These are phyloP conservation scores for Epsilonema sp. DNA, from an alignment of 2,888 invertebrate genomes.

Conservation along the genomic window DNA sequence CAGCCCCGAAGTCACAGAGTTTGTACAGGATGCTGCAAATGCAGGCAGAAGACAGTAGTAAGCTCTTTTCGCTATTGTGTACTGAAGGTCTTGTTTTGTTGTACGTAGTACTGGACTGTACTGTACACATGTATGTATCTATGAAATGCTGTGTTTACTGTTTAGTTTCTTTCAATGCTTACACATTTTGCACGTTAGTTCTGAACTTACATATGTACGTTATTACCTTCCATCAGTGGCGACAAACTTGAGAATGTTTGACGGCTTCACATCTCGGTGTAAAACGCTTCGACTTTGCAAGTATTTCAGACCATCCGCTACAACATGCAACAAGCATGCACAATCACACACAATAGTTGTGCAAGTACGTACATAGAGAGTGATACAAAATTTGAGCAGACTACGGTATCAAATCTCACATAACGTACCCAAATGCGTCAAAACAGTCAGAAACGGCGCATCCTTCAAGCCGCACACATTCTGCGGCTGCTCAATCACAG, in stretches of 20 bases:
- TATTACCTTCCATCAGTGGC: conserved; percentile 54
- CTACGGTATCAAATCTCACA: too few relatives aligned
- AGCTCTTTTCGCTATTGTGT: neutral
- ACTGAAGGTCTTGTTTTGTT: neutral
- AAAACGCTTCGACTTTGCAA: conserved; percentile 63
- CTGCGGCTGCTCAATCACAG: conserved; percentile 80
- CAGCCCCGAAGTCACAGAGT: conserved; percentile 86
- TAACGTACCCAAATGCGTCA: conserved; percentile 49
- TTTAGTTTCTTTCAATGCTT: too few relatives aligned
- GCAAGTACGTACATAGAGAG: too few relatives aligned
- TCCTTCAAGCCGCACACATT: conserved; percentile 79
- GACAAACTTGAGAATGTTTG: conserved; percentile 88
- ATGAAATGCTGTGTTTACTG: too few relatives aligned
- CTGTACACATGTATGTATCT: too few relatives aligned
- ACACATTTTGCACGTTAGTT: too few relatives aligned
- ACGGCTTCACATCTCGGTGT: conserved; percentile 82
- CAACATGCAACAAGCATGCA: conserved; percentile 9
- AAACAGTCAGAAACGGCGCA: conserved; percentile 63
- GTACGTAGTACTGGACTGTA: too few relatives aligned
- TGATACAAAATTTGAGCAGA: neutral
- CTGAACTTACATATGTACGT: neutral
- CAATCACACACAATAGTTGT: too few relatives aligned
- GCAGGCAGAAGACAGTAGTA: too few relatives aligned
- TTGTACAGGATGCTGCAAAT: conserved; percentile 42
- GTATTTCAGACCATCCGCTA: conserved; percentile 81